These are phyloP conservation scores for Miltochrista miniata DNA, from an alignment of 2,888 invertebrate species.

Conservation along the genomic window DNA sequence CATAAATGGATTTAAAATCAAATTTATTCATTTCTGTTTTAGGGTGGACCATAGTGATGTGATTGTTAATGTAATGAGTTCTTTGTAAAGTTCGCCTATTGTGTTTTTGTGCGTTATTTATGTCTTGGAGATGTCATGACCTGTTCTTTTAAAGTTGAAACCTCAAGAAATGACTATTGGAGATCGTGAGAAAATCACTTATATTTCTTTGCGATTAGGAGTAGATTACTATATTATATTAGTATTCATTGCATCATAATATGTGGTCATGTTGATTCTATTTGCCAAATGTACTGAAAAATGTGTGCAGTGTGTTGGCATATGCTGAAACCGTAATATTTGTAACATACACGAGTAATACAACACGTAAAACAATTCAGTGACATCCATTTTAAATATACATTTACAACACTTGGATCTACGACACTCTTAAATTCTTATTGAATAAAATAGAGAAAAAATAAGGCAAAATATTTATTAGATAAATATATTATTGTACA, in stretches of 20 bases:
- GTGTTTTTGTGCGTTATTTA: background rate
- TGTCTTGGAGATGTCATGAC: constrained; percentile 17
- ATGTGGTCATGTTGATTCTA: constrained; percentile 1
- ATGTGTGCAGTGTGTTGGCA: constrained; percentile 83
- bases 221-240: no score
- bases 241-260: no score
- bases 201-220: no score
- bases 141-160: constrained; percentile 2
- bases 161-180: background rate
- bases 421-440: constrained; percentile 46
- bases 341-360: constrained; percentile 35
- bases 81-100: constrained; percentile 7
- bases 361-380: constrained; percentile 31
- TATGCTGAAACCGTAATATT: constrained; percentile 42
- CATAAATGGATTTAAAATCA: background rate
- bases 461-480: constrained; percentile 42
- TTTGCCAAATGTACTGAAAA: constrained; percentile 45
- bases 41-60: constrained; percentile 7
- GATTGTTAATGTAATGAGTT: constrained; percentile 12
- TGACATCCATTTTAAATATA: constrained; percentile 56
- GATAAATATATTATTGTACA: constrained; percentile 36
- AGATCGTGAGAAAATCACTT: background rate
- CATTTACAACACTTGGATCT: constrained; percentile 79
- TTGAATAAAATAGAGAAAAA: constrained; percentile 26
- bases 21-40: constrained; percentile 1